Evolutionary conservation across 30 jellyfish, hydroid and myxozoan species (phyloP).

Genomic region (Nemopilema nomurai): DNA sequence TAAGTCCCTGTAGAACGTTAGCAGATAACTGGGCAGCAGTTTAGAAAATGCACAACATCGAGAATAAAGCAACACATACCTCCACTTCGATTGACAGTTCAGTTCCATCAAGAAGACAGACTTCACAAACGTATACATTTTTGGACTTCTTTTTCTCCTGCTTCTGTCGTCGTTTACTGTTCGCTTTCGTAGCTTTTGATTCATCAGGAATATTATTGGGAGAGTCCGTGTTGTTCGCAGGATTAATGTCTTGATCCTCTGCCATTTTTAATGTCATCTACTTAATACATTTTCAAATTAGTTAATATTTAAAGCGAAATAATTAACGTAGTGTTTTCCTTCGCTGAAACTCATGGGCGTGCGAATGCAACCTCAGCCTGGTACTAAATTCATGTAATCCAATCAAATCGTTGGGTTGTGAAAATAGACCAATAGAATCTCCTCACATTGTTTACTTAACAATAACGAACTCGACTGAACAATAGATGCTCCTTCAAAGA

Average conservation of each 20-base stretch:
- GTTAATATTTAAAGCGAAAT: background rate
- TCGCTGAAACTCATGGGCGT: background rate
- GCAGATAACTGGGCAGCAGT: background rate
- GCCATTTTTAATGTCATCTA: slow-evolving; percentile 34
- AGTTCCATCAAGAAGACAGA: slow-evolving; percentile 63
- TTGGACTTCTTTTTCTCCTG: slow-evolving; percentile 55
- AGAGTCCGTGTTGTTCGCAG: slow-evolving; percentile 24
- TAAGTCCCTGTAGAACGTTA: background rate
- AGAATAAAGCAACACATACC: slow-evolving; percentile 19
- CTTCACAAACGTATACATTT: slow-evolving; percentile 53
- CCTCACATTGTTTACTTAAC: background rate
- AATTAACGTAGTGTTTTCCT: background rate
- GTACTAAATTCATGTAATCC: background rate
- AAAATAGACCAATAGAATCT: background rate
- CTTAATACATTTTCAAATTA: slow-evolving; percentile 12
- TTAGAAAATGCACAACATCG: background rate
- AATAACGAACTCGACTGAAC: background rate
- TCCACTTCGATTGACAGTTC: slow-evolving; percentile 61
- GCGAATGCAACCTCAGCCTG: background rate
- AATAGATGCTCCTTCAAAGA: background rate
- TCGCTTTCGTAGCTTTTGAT: background rate
- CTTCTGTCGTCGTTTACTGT: slow-evolving; percentile 7
- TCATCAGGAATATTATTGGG: background rate
- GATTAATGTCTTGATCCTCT: slow-evolving; percentile 31
- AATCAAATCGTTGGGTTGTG: background rate